Evolutionary conservation across 2,113 vertebrate species (phyloP).

Genomic region (Heterochromis multidens): DNA sequence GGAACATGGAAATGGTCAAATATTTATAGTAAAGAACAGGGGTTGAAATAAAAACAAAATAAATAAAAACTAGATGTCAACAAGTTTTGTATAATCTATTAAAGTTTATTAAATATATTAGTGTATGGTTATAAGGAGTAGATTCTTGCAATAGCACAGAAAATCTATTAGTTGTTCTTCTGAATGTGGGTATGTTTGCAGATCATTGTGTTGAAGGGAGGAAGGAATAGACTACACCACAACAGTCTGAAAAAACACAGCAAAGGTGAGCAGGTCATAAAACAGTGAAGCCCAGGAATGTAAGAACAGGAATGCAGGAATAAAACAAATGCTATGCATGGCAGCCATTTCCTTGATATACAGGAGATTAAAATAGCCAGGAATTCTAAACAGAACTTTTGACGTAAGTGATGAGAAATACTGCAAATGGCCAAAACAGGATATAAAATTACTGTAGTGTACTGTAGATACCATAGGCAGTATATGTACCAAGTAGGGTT

Average conservation of each 20-base stretch:
- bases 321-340: background rate
- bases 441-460: background rate
- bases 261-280: constrained; percentile 25
- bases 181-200: background rate
- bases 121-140: background rate
- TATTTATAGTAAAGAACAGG: background rate
- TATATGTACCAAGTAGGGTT: background rate
- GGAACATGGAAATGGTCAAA: background rate
- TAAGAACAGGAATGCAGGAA: background rate
- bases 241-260: background rate
- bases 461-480: background rate
- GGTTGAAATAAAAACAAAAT: background rate
- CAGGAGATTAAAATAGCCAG: background rate
- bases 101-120: background rate
- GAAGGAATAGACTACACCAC: constrained; percentile 12
- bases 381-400: background rate
- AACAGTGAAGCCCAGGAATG: constrained; percentile 24
- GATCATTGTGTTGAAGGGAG: constrained; percentile 3
- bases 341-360: background rate
- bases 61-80: background rate
- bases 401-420: background rate
- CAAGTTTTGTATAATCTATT: background rate
- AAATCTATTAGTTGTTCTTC: background rate
- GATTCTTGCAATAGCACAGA: background rate
- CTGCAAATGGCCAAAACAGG: background rate